phyloP scores from a whole-genome alignment of 2,797 vertebrate genomes.

The Xiphophorus birchmanni region DNA sequence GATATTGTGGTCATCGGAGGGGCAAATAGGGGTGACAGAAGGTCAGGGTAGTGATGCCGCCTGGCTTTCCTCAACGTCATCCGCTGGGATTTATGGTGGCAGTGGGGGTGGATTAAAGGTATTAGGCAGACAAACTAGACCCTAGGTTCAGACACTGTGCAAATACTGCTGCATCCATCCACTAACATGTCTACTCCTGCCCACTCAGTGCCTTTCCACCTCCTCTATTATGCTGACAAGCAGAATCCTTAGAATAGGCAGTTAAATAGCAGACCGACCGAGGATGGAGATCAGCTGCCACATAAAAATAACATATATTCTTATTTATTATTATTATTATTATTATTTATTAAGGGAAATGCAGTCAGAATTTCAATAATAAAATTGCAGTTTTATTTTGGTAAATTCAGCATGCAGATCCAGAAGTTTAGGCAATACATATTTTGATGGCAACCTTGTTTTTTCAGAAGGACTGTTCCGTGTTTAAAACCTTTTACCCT shows the following conservation, averaged over 20 bases:
- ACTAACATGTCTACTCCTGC: conserved; percentile 11
- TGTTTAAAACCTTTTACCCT: background rate
- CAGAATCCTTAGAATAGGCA: conserved; percentile 48
- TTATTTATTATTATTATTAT: background rate
- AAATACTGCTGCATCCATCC: conserved; percentile 40
- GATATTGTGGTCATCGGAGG: conserved; percentile 34
- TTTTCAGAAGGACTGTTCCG: background rate
- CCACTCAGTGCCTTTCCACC: background rate
- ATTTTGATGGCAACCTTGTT: background rate
- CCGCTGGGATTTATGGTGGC: conserved; percentile 20
- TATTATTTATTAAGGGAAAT: background rate
- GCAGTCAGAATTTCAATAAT: background rate
- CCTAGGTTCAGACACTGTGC: conserved; percentile 43
- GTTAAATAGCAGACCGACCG: conserved; percentile 27
- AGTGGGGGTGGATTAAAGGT: conserved; percentile 55
- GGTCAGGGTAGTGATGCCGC: conserved; percentile 4
- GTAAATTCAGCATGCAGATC: background rate
- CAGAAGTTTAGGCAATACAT: background rate
- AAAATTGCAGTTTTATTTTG: background rate
- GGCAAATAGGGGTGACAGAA: conserved; percentile 15
- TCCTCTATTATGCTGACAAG: conserved; percentile 29
- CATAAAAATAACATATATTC: background rate
- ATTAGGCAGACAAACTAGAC: conserved; percentile 50
- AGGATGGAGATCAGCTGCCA: background rate
- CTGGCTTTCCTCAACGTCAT: conserved; percentile 43